Conservation (phyloP, 2,113 vertebrate species). For the Phocoena sinus region DNA sequence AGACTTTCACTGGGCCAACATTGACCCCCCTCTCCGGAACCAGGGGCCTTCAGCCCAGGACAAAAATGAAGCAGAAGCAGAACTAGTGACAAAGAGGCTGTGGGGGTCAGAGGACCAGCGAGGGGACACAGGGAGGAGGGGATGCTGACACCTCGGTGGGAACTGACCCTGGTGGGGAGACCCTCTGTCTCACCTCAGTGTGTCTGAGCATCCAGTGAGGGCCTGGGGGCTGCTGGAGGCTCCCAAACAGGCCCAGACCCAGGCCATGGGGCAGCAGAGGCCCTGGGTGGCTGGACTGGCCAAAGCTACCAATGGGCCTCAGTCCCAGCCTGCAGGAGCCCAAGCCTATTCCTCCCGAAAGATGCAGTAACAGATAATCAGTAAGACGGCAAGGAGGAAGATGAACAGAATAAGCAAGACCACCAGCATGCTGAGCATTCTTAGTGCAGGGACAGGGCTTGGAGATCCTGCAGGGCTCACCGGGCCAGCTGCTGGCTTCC, state of each 20-base stretch:
- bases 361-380: constrained; percentile 24
- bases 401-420: background rate
- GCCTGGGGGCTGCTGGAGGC: background rate
- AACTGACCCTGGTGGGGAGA: background rate
- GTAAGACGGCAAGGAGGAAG: background rate
- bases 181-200: background rate
- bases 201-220: background rate
- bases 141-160: background rate
- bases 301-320: background rate
- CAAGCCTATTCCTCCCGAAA: background rate
- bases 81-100: background rate
- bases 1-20: background rate
- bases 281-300: background rate
- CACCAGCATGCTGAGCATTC: background rate
- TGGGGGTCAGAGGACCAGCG: background rate
- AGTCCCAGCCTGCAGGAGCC: background rate
- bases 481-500: background rate
- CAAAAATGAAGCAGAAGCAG: background rate
- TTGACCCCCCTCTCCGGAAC: background rate
- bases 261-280: background rate
- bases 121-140: background rate
- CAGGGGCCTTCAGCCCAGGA: background rate
- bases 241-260: background rate
- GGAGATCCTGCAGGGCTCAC: background rate
- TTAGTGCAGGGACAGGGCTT: background rate